Conservation (phyloP, 2,113 vertebrate genomes). For the Ciconia boyciana region DNA sequence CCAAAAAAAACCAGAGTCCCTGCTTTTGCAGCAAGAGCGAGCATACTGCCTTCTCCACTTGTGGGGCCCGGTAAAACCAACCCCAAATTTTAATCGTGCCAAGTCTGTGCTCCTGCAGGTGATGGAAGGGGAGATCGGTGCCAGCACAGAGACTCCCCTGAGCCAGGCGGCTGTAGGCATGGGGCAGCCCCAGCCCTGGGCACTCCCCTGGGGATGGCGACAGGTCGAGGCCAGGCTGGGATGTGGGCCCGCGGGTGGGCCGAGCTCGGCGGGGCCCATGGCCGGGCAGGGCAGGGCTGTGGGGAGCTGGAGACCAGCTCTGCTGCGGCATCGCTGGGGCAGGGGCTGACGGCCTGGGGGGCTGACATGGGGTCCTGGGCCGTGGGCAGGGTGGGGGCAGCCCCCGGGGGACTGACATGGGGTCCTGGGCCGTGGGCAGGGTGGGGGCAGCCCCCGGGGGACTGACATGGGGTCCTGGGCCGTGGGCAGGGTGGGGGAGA, state of each 20-base stretch:
- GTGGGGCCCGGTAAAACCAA: background rate
- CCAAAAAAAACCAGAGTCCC: background rate
- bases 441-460: too few relatives aligned
- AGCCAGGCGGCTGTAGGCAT: fast-evolving
- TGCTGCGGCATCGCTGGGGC: fast-evolving
- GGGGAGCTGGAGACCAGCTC: background rate
- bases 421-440: background rate
- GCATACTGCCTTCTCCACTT: background rate
- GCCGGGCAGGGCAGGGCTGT: background rate
- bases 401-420: too few relatives aligned
- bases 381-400: background rate
- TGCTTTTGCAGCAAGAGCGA: background rate
- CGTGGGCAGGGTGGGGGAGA: background rate
- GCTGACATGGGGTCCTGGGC: background rate
- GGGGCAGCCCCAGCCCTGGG: background rate
- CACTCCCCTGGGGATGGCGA: background rate
- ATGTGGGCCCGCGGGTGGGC: fast-evolving
- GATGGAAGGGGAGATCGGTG: background rate
- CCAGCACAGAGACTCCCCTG: background rate
- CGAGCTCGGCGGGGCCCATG: fast-evolving
- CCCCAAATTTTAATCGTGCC: background rate
- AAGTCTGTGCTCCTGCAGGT: background rate
- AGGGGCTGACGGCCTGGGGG: too few relatives aligned
- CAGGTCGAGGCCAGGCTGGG: fast-evolving
- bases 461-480: background rate